Conservation (phyloP, 2,888 invertebrate genomes). For the Rugalucina vietnamica region DNA sequence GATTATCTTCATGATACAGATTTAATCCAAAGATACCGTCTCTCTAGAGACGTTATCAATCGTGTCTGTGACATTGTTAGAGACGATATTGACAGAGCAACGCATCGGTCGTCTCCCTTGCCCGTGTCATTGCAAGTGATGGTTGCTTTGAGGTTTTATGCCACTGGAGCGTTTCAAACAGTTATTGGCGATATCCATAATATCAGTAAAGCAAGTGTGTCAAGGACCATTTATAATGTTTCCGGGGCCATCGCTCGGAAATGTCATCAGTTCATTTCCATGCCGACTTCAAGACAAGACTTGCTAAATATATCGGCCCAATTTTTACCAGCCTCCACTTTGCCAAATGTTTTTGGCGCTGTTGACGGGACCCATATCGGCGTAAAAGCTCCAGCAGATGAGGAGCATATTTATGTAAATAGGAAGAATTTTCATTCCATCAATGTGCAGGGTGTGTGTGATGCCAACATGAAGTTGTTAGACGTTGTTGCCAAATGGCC, state of each 20-base stretch:
- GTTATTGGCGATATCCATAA: neutral
- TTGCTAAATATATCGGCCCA: neutral
- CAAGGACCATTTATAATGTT: neutral
- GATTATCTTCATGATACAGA: conserved; percentile 21
- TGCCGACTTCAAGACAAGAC: neutral
- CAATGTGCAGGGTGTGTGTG: conserved; percentile 26
- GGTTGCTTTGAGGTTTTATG: conserved; percentile 23
- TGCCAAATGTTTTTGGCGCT: conserved; percentile 22
- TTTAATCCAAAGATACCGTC: conserved; percentile 26
- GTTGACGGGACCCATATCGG: conserved; percentile 9
- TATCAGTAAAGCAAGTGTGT: neutral
- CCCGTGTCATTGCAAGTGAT: conserved; percentile 25
- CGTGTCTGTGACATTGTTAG: conserved; percentile 12
- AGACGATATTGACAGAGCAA: conserved; percentile 2
- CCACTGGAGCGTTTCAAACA: conserved; percentile 23
- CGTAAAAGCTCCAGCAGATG: neutral
- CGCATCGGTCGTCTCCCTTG: neutral
- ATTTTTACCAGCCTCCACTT: neutral
- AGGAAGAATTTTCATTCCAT: conserved; percentile 28
- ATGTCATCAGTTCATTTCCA: neutral
- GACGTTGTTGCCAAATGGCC: conserved; percentile 25
- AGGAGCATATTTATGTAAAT: conserved; percentile 26
- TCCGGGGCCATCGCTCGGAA: neutral
- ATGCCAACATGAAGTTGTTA: neutral
- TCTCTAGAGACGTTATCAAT: conserved; percentile 4